Conservation (phyloP, 2,113 vertebrate genomes). For the Elephantulus edwardii region DNA sequence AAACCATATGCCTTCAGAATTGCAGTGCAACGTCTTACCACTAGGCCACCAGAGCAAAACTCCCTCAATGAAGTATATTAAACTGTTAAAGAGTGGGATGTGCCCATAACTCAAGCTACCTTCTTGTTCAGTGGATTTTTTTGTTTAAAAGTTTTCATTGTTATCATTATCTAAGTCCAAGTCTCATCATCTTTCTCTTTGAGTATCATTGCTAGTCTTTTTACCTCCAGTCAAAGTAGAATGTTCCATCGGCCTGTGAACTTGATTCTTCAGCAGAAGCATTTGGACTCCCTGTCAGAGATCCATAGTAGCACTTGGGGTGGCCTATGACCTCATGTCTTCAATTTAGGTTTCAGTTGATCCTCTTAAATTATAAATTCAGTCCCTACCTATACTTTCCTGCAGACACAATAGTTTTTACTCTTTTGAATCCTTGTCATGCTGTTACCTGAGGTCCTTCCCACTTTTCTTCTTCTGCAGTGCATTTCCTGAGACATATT, state of each 20-base stretch:
- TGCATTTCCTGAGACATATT: neutral
- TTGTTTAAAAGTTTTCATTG: neutral
- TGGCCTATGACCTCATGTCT: neutral
- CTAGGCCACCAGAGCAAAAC: too few relatives aligned
- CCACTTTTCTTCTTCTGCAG: neutral
- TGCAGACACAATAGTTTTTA: accelerated
- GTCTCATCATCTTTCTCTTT: neutral
- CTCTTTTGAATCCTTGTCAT: neutral
- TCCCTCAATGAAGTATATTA: neutral
- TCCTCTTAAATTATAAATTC: neutral
- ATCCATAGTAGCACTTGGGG: neutral
- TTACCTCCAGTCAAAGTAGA: neutral
- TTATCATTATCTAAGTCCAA: neutral
- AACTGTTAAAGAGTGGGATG: neutral
- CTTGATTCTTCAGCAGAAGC: neutral
- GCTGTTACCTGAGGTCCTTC: neutral
- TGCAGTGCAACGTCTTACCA: too few relatives aligned
- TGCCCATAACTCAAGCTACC: neutral
- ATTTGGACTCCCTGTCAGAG: too few relatives aligned
- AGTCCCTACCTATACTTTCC: neutral
- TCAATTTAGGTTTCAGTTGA: neutral
- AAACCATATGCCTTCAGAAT: too few relatives aligned
- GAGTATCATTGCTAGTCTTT: neutral
- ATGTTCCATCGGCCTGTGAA: neutral
- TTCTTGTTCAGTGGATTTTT: neutral